phyloP scores from a whole-genome alignment of 1,140 invertebrate species.

The Atta texana region DNA sequence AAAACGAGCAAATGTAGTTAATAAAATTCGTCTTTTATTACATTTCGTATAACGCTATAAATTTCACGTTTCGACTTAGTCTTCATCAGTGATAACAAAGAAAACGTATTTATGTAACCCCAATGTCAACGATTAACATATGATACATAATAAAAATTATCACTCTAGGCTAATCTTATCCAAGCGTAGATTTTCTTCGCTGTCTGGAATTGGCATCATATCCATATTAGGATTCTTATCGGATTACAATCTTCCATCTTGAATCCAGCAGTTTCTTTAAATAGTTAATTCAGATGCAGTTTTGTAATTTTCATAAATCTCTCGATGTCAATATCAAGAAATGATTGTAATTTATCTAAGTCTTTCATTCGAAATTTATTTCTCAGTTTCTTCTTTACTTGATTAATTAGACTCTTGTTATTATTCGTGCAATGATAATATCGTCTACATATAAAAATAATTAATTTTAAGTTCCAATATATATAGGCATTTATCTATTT shows the following conservation, averaged over 20 bases:
- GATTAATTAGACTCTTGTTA: neutral
- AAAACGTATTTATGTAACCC: too few species aligned
- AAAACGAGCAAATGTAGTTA: too few species aligned
- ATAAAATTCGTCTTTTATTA: too few species aligned
- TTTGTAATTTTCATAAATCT: too few species aligned
- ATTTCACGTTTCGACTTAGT: too few species aligned
- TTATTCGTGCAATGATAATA: neutral
- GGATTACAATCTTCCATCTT: neutral
- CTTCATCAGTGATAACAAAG: too few species aligned
- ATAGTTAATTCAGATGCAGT: neutral
- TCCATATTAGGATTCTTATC: neutral
- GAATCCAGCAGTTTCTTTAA: neutral
- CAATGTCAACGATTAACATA: too few species aligned
- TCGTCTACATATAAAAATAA: neutral
- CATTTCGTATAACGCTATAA: too few species aligned
- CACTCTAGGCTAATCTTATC: too few species aligned
- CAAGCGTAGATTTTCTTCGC: neutral
- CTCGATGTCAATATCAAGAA: neutral
- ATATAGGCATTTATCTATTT: neutral
- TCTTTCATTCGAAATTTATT: constrained; percentile 16
- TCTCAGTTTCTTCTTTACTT: neutral
- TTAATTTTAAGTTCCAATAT: neutral
- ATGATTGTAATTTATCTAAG: neutral
- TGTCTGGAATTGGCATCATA: neutral
- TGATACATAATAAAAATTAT: neutral